Conservation (phyloP, 2,797 vertebrate genomes). For the Halcyon leucocephala region DNA sequence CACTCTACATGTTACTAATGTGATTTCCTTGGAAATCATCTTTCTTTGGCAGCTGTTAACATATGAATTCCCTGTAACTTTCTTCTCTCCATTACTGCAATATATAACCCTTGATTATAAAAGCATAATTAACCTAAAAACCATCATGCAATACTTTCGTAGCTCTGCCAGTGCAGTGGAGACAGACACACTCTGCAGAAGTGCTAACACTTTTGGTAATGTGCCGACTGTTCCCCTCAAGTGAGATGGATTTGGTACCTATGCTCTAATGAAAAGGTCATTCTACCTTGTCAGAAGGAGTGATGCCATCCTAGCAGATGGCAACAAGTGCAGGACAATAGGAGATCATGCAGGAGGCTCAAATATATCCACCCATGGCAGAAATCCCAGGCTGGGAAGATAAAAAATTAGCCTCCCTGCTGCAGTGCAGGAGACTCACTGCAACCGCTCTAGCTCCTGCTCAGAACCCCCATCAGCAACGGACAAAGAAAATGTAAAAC, state of each 20-base stretch:
- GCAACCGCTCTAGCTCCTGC: background rate
- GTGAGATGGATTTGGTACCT: background rate
- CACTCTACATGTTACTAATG: background rate
- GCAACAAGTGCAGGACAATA: background rate
- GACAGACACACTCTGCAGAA: background rate
- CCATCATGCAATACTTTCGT: background rate
- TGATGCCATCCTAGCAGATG: slow-evolving; percentile 24
- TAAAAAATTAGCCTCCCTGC: background rate
- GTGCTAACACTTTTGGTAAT: fast-evolving
- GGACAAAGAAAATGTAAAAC: background rate
- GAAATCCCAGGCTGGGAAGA: background rate
- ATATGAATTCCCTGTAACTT: background rate
- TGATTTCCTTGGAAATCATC: background rate
- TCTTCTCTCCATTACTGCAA: background rate
- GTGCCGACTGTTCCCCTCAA: background rate
- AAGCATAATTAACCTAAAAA: background rate
- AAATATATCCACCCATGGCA: background rate
- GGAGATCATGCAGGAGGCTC: background rate
- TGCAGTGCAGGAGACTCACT: background rate
- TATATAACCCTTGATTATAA: background rate
- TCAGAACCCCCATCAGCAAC: background rate
- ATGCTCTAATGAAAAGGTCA: background rate
- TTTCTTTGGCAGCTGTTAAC: slow-evolving; percentile 22
- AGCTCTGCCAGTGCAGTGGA: background rate
- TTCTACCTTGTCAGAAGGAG: background rate